Conservation (phyloP, 2,888 invertebrate species). For the Apoda limacodes region DNA sequence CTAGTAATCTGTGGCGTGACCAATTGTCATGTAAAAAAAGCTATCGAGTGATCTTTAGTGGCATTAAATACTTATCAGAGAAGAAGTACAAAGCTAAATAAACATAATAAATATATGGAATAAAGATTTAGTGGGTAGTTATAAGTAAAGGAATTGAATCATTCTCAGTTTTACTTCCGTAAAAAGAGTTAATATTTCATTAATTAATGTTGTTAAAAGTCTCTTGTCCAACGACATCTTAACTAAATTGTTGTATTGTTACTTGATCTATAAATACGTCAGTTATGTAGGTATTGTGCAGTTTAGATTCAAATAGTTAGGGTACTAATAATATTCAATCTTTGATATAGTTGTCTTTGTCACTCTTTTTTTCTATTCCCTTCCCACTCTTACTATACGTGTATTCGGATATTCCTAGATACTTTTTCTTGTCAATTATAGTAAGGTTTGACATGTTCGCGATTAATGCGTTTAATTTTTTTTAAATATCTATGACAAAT, state of each 20-base stretch:
- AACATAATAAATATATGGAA: conserved; percentile 51
- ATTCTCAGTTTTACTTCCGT: conserved; percentile 19
- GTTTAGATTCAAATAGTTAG: conserved; percentile 55
- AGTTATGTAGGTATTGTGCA: conserved; percentile 57
- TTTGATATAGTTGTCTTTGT: no score
- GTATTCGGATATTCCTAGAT: conserved; percentile 54
- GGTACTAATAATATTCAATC: conserved; percentile 58
- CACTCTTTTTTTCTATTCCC: no score
- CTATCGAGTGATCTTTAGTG: no score
- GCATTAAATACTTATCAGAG: no score
- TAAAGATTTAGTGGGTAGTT: conserved; percentile 47
- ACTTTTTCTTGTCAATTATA: conserved; percentile 64
- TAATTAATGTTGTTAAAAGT: conserved; percentile 38
- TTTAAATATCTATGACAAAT: no score
- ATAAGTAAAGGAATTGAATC: conserved; percentile 56
- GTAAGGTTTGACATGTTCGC: conserved; percentile 28
- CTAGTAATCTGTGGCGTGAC: no score
- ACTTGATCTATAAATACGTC: conserved; percentile 45
- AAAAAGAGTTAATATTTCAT: no score
- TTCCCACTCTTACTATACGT: conserved; percentile 28
- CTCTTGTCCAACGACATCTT: conserved; percentile 41
- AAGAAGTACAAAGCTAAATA: no score
- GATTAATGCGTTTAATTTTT: no score
- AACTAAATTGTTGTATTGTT: conserved; percentile 40
- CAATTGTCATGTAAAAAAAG: no score